A percentile compares a stretch with the other conserved stretches of the same genome.
These are phyloP conservation scores for Steinernema scapterisci DNA, from an alignment of 2,888 invertebrate species.

Conservation along the genomic window DNA sequence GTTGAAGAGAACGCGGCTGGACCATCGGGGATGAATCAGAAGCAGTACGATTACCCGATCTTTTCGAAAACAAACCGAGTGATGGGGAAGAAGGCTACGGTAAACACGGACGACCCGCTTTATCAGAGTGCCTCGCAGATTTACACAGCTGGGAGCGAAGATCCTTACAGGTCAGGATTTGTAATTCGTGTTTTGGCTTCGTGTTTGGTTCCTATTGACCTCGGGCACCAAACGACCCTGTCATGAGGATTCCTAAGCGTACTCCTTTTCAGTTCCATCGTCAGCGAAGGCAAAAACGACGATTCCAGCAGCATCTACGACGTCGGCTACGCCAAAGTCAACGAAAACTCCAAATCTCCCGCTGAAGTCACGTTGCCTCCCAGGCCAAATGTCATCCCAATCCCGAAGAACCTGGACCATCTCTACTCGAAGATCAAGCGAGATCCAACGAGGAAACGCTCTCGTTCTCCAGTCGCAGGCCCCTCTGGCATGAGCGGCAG, in stretches of 20 bases:
- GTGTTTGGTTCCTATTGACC: too few species aligned
- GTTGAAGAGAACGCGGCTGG: conserved; percentile 43
- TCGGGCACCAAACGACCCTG: background rate
- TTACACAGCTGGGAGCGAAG: conserved; percentile 58
- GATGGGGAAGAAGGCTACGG: background rate
- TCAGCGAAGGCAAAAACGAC: conserved; percentile 50
- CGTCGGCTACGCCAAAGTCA: conserved; percentile 59
- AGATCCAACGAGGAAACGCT: background rate
- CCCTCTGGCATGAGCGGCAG: background rate
- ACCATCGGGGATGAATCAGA: conserved; percentile 36
- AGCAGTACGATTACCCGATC: conserved; percentile 56
- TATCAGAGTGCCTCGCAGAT: conserved; percentile 64
- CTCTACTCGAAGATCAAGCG: conserved; percentile 26
- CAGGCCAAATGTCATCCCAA: background rate
- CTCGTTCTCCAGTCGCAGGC: background rate
- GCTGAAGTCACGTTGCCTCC: background rate
- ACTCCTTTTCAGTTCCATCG: conserved; percentile 60
- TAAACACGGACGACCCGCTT: conserved; percentile 49
- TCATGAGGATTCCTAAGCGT: background rate
- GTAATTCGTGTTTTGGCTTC: background rate
- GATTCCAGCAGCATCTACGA: conserved; percentile 56
- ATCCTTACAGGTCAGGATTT: conserved; percentile 56
- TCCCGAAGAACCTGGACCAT: conserved; percentile 21
- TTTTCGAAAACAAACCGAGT: conserved; percentile 39
- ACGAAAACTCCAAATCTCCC: conserved; percentile 3